Conservation (phyloP, 2,888 invertebrate genomes). For the Allophyes oxyacanthae region DNA sequence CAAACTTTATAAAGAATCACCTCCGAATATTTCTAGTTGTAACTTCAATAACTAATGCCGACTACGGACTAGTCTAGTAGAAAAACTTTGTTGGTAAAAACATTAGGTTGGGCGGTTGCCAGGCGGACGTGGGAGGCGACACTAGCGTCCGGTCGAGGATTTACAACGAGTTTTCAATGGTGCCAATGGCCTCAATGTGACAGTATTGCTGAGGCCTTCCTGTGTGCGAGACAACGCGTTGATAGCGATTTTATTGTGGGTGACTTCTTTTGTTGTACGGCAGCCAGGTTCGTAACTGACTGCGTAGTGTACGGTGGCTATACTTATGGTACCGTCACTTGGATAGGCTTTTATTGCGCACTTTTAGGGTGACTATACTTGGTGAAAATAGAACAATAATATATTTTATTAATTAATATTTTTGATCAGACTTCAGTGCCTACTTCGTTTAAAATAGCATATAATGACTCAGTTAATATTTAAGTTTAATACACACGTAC, state of each 20-base stretch:
- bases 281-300: too few relatives aligned
- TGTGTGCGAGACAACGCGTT: constrained; percentile 14
- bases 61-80: constrained; percentile 20
- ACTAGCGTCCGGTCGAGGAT: constrained; percentile 45
- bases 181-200: constrained; percentile 39
- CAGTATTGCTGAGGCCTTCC: constrained; percentile 38
- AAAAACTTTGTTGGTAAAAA: constrained; percentile 51
- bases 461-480: too few relatives aligned
- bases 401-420: too few relatives aligned
- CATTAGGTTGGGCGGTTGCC: constrained; percentile 53
- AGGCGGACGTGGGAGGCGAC: constrained; percentile 40
- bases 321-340: too few relatives aligned
- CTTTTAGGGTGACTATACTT: too few relatives aligned
- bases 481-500: too few relatives aligned
- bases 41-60: constrained; percentile 11
- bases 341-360: too few relatives aligned
- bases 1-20: too few relatives aligned
- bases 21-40: constrained; percentile 7
- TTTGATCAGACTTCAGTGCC: too few relatives aligned
- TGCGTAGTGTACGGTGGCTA: too few relatives aligned
- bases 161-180: constrained; percentile 46
- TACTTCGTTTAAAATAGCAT: too few relatives aligned
- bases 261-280: neutral
- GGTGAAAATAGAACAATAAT: too few relatives aligned
- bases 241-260: constrained; percentile 7